A percentile compares a stretch with the other conserved stretches of the same genome.
Evolutionary conservation across 2,113 vertebrate genomes (phyloP).

Genomic region (Syngnathus floridae): DNA sequence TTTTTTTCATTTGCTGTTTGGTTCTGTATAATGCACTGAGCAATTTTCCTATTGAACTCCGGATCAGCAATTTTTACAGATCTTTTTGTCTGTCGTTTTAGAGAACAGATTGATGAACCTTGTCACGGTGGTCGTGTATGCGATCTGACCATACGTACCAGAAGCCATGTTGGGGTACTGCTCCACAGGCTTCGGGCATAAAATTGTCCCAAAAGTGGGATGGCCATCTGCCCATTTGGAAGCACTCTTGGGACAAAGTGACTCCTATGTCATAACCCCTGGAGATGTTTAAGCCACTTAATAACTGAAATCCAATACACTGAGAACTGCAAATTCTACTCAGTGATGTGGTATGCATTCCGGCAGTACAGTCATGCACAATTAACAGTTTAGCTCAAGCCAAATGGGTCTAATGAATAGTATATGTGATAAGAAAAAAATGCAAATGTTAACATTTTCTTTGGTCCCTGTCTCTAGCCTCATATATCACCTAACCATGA

Average conservation of each 20-base stretch:
- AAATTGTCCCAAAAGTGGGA: neutral
- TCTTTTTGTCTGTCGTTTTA: constrained; percentile 13
- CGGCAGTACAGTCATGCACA: neutral
- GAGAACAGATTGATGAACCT: constrained; percentile 9
- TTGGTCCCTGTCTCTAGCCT: constrained; percentile 36
- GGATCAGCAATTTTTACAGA: constrained; percentile 14
- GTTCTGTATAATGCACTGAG: constrained; percentile 10
- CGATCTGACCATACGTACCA: neutral
- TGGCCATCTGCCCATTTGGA: neutral
- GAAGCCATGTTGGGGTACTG: neutral
- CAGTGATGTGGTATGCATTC: neutral
- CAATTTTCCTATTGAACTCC: constrained; percentile 4
- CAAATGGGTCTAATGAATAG: neutral
- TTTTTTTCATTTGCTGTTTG: constrained; percentile 28
- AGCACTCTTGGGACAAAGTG: neutral
- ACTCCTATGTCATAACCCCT: neutral
- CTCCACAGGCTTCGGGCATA: neutral
- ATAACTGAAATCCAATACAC: neutral
- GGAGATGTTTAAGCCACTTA: neutral
- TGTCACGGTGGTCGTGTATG: neutral
- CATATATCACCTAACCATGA: constrained; percentile 52
- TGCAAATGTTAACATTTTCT: neutral
- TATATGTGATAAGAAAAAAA: neutral
- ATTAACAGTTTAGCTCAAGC: neutral
- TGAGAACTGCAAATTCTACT: too few species aligned